phyloP scores from a whole-genome alignment of 1,140 invertebrate genomes.

The Macrostomum lignano region DNA sequence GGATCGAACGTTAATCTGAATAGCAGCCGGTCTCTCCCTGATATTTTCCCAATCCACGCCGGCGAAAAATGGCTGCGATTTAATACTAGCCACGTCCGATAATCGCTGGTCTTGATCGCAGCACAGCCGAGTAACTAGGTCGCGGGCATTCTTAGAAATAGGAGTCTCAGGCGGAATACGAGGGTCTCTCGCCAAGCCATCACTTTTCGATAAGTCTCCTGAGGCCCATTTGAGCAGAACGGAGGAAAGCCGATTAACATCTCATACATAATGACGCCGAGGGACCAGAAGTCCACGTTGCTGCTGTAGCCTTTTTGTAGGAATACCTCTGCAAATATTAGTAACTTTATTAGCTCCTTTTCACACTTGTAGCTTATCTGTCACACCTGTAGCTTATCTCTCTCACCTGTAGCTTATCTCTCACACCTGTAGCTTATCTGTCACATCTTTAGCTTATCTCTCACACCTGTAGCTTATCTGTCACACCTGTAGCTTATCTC shows the following conservation, averaged over 20 bases:
- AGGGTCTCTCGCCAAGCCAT: conserved; percentile 97
- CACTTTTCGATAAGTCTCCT: conserved; percentile 97
- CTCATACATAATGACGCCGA: conserved; percentile 99
- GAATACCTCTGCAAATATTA: conserved; percentile 68
- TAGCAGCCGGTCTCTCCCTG: conserved; percentile 80
- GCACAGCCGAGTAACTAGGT: conserved; percentile 27
- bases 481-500: too few species aligned
- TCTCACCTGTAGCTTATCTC: too few species aligned
- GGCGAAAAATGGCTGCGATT: conserved; percentile 52
- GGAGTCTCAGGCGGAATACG: conserved; percentile 87
- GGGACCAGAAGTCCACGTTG: conserved; percentile 93
- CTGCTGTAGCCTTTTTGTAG: conserved; percentile 84
- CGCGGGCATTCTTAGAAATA: conserved; percentile 51
- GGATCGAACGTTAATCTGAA: conserved; percentile 57
- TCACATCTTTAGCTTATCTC: too few species aligned
- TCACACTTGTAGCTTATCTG: too few species aligned
- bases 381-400: too few species aligned
- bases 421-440: too few species aligned
- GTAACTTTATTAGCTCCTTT: too few species aligned
- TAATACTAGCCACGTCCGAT: conserved; percentile 47
- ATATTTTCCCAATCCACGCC: conserved; percentile 70
- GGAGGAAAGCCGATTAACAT: conserved; percentile 98
- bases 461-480: too few species aligned
- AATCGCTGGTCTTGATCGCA: conserved; percentile 2
- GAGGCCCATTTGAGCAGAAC: conserved; percentile 93